These are phyloP conservation scores for Sula dactylatra DNA, from an alignment of 2,113 vertebrate species.

Conservation along the genomic window DNA sequence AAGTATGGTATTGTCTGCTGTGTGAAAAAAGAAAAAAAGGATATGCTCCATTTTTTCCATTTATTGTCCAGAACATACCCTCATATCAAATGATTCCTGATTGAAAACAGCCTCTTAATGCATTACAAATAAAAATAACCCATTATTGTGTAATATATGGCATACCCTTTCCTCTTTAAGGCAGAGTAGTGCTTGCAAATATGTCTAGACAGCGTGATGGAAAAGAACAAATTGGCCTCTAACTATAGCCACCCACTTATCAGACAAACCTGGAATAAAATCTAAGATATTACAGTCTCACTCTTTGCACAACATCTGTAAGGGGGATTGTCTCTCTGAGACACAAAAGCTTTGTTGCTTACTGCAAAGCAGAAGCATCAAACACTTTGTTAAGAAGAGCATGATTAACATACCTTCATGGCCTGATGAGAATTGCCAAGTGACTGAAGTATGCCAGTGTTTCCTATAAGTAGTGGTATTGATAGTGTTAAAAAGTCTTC, in stretches of 20 bases:
- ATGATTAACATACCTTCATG: not conserved
- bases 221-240: slow-evolving; percentile 50
- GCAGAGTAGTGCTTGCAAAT: slow-evolving; percentile 34
- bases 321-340: not conserved
- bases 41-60: slow-evolving; percentile 54
- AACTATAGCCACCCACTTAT: slow-evolving; percentile 41
- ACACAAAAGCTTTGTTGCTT: not conserved
- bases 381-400: not conserved
- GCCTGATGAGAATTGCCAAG: slow-evolving; percentile 6
- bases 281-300: slow-evolving; percentile 10
- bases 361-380: not conserved
- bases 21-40: not conserved
- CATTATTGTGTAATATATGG: slow-evolving; percentile 38
- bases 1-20: slow-evolving; percentile 51
- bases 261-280: slow-evolving; percentile 44
- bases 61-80: slow-evolving; percentile 35
- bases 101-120: slow-evolving; percentile 56
- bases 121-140: slow-evolving; percentile 56
- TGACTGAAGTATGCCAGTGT: not conserved
- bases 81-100: slow-evolving; percentile 49
- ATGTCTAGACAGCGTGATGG: slow-evolving; percentile 32
- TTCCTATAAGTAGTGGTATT: not conserved
- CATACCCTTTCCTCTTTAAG: slow-evolving; percentile 41
- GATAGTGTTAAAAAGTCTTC: not conserved
- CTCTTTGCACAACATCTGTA: not conserved